A percentile compares a stretch with the other conserved stretches of the same genome.
phyloP scores from a whole-genome alignment of 2,797 vertebrate species.

The Dryobates pubescens region DNA sequence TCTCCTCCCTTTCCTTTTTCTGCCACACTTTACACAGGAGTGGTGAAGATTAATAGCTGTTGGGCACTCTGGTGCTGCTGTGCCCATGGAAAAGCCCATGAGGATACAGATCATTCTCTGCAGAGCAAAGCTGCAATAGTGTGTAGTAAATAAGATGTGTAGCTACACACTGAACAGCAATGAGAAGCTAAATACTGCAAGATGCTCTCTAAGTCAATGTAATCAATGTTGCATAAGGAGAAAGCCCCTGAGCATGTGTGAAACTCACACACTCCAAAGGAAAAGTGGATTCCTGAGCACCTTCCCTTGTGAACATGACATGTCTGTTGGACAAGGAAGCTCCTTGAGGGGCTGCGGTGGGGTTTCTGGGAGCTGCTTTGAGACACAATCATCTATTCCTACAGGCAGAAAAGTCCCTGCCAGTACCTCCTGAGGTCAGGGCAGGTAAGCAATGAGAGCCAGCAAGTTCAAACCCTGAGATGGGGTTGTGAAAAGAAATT shows the following conservation, averaged over 20 bases:
- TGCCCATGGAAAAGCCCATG: accelerated
- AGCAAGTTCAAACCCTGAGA: not conserved
- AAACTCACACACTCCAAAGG: not conserved
- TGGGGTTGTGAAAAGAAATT: not conserved
- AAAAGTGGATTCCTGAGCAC: not conserved
- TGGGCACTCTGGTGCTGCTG: not conserved
- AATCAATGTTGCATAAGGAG: not conserved
- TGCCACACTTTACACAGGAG: not conserved
- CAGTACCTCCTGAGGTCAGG: not conserved
- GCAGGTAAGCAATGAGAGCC: not conserved
- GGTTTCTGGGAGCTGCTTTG: not conserved
- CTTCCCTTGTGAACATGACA: accelerated
- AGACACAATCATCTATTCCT: not conserved
- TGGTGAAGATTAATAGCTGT: not conserved
- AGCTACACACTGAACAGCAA: not conserved
- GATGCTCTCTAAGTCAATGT: not conserved
- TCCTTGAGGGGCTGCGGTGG: accelerated
- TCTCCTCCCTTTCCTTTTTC: not conserved
- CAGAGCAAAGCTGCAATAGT: not conserved
- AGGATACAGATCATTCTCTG: not conserved
- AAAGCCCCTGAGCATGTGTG: not conserved
- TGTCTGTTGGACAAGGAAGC: accelerated
- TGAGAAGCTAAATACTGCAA: not conserved
- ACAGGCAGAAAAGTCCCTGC: not conserved
- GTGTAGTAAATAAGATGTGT: not conserved